phyloP scores from a whole-genome alignment of 2,888 invertebrate genomes.

The Diaprepes abbreviatus region DNA sequence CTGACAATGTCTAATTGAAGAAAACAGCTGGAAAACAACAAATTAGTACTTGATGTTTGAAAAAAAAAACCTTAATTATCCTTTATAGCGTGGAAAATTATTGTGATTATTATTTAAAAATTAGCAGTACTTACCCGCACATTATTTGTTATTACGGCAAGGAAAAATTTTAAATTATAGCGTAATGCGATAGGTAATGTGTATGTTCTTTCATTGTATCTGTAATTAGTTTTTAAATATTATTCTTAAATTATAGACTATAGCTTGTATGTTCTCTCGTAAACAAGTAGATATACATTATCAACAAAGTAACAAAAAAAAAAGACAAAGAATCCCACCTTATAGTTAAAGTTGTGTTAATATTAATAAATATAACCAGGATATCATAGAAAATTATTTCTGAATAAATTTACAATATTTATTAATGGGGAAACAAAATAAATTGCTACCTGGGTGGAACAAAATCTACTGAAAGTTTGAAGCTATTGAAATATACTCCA shows the following conservation, averaged over 20 bases:
- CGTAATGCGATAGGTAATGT: neutral
- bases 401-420: too few species aligned
- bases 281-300: too few species aligned
- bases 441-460: too few species aligned
- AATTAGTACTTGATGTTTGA: neutral
- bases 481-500: too few species aligned
- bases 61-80: slow-evolving; percentile 4
- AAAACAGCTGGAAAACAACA: slow-evolving; percentile 3
- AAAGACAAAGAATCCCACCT: too few species aligned
- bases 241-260: neutral
- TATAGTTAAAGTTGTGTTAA: too few species aligned
- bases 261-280: neutral
- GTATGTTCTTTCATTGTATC: neutral
- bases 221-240: neutral
- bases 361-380: too few species aligned
- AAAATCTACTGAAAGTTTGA: too few species aligned
- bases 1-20: neutral
- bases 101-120: slow-evolving; percentile 5
- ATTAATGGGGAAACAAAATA: too few species aligned
- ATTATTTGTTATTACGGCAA: neutral
- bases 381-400: too few species aligned
- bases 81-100: neutral
- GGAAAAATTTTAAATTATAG: neutral
- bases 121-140: slow-evolving; percentile 7
- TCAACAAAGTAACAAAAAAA: too few species aligned